These are phyloP conservation scores for Copsychus sechellarum DNA, from an alignment of 2,113 vertebrate genomes.

Conservation along the genomic window DNA sequence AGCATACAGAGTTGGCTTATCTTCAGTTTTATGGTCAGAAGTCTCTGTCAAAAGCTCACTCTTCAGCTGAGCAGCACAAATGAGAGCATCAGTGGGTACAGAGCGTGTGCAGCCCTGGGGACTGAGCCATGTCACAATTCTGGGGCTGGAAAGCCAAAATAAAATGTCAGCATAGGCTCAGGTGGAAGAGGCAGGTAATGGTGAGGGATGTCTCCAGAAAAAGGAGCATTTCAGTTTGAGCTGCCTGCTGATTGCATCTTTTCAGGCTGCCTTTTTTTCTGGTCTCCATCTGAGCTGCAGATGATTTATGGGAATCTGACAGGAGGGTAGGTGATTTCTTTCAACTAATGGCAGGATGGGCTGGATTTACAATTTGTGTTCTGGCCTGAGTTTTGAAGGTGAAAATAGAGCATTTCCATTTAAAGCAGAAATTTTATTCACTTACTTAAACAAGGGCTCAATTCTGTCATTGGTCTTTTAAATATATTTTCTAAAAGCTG, in stretches of 20 bases:
- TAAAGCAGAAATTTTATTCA: background rate
- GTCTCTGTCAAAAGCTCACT: background rate
- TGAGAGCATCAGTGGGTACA: background rate
- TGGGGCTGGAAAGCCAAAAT: background rate
- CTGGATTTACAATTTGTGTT: background rate
- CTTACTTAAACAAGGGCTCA: background rate
- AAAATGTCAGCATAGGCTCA: background rate
- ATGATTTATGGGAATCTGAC: background rate
- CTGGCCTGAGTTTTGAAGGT: background rate
- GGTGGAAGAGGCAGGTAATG: background rate
- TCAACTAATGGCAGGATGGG: background rate
- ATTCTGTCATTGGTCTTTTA: background rate
- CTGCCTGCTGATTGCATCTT: background rate
- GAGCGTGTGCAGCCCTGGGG: rapidly evolving
- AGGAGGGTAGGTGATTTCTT: background rate
- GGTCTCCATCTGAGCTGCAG: background rate
- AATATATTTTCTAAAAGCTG: background rate
- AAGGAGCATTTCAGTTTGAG: background rate
- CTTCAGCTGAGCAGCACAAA: background rate
- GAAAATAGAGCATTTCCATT: background rate
- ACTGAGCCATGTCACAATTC: background rate
- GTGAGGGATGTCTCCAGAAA: background rate
- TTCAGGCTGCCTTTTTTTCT: background rate
- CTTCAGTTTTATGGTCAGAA: background rate
- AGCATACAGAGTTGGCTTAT: background rate